Evolutionary conservation across 2,113 vertebrate genomes (phyloP).

Genomic region (Anguilla rostrata): DNA sequence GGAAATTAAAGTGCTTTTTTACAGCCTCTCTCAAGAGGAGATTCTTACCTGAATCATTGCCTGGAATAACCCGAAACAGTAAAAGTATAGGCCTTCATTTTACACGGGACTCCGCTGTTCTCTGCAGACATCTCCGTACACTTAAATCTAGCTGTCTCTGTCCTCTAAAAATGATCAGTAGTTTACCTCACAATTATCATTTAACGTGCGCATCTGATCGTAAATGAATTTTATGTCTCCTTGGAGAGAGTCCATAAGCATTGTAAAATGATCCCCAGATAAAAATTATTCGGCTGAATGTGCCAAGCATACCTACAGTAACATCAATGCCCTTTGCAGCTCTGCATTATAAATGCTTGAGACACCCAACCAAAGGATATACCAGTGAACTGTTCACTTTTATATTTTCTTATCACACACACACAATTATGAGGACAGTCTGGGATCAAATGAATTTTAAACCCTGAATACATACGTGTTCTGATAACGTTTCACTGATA

Average conservation of each 20-base stretch:
- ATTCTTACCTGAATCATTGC: constrained; percentile 2
- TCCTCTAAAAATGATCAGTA: constrained; percentile 7
- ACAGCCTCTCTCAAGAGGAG: not conserved
- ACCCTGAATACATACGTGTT: not conserved
- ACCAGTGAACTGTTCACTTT: not conserved
- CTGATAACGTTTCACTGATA: not conserved
- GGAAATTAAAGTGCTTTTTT: constrained; percentile 9
- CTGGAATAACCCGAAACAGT: not conserved
- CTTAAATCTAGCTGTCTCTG: not conserved
- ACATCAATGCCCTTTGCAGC: not conserved
- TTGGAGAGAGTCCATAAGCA: not conserved
- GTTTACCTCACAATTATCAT: constrained; percentile 3
- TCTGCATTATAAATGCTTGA: not conserved
- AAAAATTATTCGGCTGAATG: not conserved
- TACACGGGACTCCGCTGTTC: not conserved
- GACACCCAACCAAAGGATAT: not conserved
- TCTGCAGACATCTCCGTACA: not conserved
- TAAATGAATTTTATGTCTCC: not conserved
- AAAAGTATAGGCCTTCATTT: not conserved
- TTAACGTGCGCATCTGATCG: not conserved
- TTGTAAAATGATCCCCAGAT: not conserved
- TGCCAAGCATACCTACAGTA: not conserved
- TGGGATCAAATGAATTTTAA: not conserved
- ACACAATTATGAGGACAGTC: not conserved
- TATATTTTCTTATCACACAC: not conserved